Conservation (phyloP, 2,888 invertebrate species). For the Ormyrus thymus region DNA sequence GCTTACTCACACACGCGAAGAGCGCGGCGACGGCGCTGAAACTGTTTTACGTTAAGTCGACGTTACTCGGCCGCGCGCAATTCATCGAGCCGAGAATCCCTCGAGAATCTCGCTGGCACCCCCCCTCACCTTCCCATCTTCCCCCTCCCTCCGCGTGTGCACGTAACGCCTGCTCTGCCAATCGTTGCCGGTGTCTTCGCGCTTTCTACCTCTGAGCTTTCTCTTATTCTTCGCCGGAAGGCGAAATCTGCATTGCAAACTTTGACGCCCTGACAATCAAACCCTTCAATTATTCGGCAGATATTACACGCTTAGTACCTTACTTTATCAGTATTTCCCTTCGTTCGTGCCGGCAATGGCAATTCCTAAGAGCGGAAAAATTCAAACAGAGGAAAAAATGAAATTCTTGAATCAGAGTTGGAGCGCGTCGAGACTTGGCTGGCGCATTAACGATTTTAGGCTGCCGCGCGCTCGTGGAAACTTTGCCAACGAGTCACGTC, state of each 20-base stretch:
- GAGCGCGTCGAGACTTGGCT: conserved; percentile 21
- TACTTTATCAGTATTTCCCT: too few species aligned
- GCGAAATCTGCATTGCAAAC: conserved; percentile 46
- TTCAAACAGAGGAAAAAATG: too few species aligned
- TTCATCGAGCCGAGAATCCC: conserved; percentile 62
- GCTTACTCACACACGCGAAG: conserved; percentile 52
- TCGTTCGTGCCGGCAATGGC: too few species aligned
- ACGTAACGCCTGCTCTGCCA: conserved; percentile 17
- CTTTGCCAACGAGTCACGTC: conserved; percentile 61
- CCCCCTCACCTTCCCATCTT: background rate
- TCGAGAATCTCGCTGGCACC: conserved; percentile 49
- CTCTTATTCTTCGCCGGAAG: conserved; percentile 46
- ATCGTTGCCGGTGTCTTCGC: conserved; percentile 23
- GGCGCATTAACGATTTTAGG: conserved; percentile 42
- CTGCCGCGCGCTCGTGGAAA: conserved; percentile 37
- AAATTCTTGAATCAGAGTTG: too few species aligned
- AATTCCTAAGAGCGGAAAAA: too few species aligned
- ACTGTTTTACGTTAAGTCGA: conserved; percentile 68
- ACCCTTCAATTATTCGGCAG: too few species aligned
- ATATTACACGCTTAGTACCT: too few species aligned
- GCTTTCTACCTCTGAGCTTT: conserved; percentile 33
- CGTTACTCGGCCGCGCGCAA: conserved; percentile 61
- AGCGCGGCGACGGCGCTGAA: conserved; percentile 53
- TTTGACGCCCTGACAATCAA: background rate
- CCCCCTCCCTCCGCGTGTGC: background rate